Evolutionary conservation across 2,797 vertebrate species (phyloP), one percentile per base, ranked within the genome.

Genomic region (Pelodytes ibericus): DNA sequence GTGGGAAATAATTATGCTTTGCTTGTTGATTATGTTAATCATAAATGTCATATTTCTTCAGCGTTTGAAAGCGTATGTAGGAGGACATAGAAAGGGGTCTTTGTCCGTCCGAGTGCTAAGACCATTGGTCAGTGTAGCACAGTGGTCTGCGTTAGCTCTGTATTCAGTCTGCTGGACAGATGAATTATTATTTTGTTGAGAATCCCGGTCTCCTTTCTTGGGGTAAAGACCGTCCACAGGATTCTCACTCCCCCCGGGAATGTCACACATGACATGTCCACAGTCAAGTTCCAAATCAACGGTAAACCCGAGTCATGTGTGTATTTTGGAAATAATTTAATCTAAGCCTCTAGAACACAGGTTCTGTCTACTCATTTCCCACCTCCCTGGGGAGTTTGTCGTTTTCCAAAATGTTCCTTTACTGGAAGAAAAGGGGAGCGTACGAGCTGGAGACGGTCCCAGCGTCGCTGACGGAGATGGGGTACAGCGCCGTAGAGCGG

Each of bases 11-110:
- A 13, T 72, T 71, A 78, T 84, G 84, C 84, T 85, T 83, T 80
- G 81, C 83, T 74, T 59, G 81, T 69, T 9, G 70, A 82, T 85
- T 81, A 84, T 82, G 64, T 75, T 79, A 69, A 80, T 82, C 86
- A 82, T 84, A 90, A 89, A 83, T 66, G 60, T 87, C 90, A 89
- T 84, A 86, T 88, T 87, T 87, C 83, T 11, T 29, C 0, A 0
- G 66, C 91, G 91, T 88, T 86, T 86, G 87, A 87, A 90, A 91
- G 89, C 89, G 92, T 90, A 89, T 89, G 95, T 96, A 89, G 96
- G 96, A 94, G 93, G 92, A 86, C 88, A 88, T 94, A 96, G 95
- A 98, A 95, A 95, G 91, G 90, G 87, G 8, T 91, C 95, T 96
- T 99, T 99, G 96, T 99, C 89, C 87, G 81, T 83, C 88, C 77